phyloP scores from a whole-genome alignment of 2,888 invertebrate species.

The Omphaloscelis lunosa region DNA sequence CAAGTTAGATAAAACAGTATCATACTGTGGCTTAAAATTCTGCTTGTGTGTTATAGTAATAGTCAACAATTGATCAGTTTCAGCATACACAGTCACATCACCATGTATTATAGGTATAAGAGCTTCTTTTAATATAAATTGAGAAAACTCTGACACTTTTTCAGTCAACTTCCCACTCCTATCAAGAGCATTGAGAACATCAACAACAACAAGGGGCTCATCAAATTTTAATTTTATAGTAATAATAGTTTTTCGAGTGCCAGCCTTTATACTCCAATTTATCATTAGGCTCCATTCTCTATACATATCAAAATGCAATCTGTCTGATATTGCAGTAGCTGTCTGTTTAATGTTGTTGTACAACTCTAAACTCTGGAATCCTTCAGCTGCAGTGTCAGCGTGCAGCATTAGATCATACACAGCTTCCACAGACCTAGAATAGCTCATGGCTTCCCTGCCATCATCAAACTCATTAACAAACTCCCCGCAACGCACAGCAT shows the following conservation, averaged over 20 bases:
- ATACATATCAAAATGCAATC: constrained; percentile 85
- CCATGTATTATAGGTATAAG: constrained; percentile 91
- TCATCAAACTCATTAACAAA: constrained; percentile 82
- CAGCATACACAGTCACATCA: constrained; percentile 83
- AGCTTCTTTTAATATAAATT: constrained; percentile 90
- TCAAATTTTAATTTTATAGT: constrained; percentile 82
- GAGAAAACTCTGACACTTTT: constrained; percentile 90
- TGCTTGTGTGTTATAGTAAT: constrained; percentile 83
- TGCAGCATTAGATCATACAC: constrained; percentile 86
- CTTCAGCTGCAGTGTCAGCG: constrained; percentile 85
- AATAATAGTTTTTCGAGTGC: constrained; percentile 76
- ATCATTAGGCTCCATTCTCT: constrained; percentile 89
- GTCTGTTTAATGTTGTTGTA: constrained; percentile 86
- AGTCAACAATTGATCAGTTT: constrained; percentile 79
- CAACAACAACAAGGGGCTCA: constrained; percentile 72
- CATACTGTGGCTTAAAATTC: constrained; percentile 85
- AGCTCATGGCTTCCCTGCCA: constrained; percentile 79
- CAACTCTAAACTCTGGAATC: constrained; percentile 89
- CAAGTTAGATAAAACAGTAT: constrained; percentile 90
- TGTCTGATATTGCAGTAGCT: constrained; percentile 84
- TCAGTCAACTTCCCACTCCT: constrained; percentile 82
- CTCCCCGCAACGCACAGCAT: constrained; percentile 81
- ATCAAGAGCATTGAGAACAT: constrained; percentile 84
- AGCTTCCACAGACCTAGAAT: constrained; percentile 86
- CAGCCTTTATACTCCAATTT: constrained; percentile 77